Percentiles rank a stretch among this genome's conserved stretches.
Evolutionary conservation across 2,888 invertebrate genomes (phyloP).

Genomic region (Meghimatium bilineatum): DNA sequence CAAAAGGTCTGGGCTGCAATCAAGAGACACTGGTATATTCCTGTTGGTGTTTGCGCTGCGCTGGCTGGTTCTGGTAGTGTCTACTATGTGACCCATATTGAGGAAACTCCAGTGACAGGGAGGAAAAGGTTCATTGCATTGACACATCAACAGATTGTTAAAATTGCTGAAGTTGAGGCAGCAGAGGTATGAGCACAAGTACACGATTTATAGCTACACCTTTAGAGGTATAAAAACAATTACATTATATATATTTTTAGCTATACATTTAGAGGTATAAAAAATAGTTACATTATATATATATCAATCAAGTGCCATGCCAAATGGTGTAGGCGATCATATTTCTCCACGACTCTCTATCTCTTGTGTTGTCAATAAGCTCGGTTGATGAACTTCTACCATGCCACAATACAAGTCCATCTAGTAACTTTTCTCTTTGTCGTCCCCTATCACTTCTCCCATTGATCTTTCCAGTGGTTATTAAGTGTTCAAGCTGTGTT

Average conservation of each 20-base stretch:
- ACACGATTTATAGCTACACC: background rate
- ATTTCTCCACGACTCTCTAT: too few relatives aligned
- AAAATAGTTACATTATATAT: too few relatives aligned
- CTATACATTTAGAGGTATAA: too few relatives aligned
- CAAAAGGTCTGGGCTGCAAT: slow-evolving; percentile 52
- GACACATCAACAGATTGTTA: slow-evolving; percentile 77
- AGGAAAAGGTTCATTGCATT: slow-evolving; percentile 80
- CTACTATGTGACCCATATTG: slow-evolving; percentile 78
- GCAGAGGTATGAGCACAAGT: slow-evolving; percentile 67
- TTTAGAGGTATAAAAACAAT: background rate
- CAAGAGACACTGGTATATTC: slow-evolving; percentile 46
- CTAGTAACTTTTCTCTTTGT: too few relatives aligned
- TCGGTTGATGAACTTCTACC: too few relatives aligned
- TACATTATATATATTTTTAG: background rate
- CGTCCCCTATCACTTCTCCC: too few relatives aligned
- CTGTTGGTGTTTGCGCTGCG: slow-evolving; percentile 2
- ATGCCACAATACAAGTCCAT: too few relatives aligned
- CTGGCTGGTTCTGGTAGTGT: slow-evolving; percentile 42
- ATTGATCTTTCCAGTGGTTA: too few relatives aligned
- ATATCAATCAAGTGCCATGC: too few relatives aligned
- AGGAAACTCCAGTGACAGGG: slow-evolving; percentile 80
- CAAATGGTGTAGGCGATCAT: too few relatives aligned
- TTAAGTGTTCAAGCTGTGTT: too few relatives aligned
- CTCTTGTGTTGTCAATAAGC: too few relatives aligned
- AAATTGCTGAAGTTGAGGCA: slow-evolving; percentile 76